Base-by-base conservation (phyloP, 2,797 vertebrate species). In the Fundulus diaphanus region DNA sequence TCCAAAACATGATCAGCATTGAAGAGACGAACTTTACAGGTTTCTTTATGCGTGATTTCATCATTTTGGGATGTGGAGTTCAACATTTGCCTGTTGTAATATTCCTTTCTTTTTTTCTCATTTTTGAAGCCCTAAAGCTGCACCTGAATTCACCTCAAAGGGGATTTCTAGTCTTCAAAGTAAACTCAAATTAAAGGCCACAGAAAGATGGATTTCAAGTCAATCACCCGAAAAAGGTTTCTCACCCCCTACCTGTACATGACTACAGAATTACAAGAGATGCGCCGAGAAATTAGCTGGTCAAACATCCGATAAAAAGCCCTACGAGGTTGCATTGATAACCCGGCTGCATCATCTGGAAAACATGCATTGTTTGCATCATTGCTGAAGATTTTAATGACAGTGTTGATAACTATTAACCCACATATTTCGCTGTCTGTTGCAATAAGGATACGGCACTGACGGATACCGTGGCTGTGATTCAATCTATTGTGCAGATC, bases 341-440 rank as follows among this genome's bases (percentile, higher is more conserved):
- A 67, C 27, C 44, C 18, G 12, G 37, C 40, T 66, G 22, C 5
- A 66, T n/a, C 63, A 40, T 66, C 37, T 66, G 37, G 40, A 42
- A 67, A 67, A 27, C 63, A 16, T 67, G n/a, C 27, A 67, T 42
- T 27, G 37, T 24, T 67, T 67, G 44, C 63, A 67, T 44, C 63
- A 67, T 37, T 27, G 24, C 40, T 44, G 24, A 66, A 66, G 22
- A 42, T 40, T 42, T 66, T 66, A 15, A 66, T 27, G 40, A 67
- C 13, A 7, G 40, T 67, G 63, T 44, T 27, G 24, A 42, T 67
- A 42, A 33, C 40, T 67, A 44, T 44, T 27, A 67, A 67, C 24
- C 40, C 37, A 15, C 12, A 27, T n/a, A 67, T 27, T 66, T 42
- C 44, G n/a, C 61, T 15, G 61, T 40, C 61, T 40, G 61, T 40